Percentiles rank a stretch among this genome's conserved stretches.
phyloP scores from a whole-genome alignment of 92 coral and sea anemone genomes.

The Umimayanthus chanpuru region DNA sequence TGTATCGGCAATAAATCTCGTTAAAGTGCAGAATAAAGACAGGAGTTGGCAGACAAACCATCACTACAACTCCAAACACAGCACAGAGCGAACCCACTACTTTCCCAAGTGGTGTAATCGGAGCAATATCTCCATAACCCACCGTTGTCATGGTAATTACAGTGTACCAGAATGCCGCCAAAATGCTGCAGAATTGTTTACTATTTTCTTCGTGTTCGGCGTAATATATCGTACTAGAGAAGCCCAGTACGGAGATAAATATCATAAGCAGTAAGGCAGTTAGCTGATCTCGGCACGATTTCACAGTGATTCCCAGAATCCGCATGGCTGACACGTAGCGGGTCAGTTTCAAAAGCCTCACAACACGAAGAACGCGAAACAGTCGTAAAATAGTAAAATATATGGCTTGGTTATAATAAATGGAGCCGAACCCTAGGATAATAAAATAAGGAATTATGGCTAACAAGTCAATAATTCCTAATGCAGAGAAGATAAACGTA shows the following conservation, averaged over 20 bases:
- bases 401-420: constrained; percentile 61
- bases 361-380: constrained; percentile 76
- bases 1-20: constrained; percentile 72
- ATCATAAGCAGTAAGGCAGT: constrained; percentile 70
- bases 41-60: constrained; percentile 94
- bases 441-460: constrained; percentile 89
- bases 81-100: constrained; percentile 88
- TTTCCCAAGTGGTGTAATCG: constrained; percentile 79
- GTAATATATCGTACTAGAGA: constrained; percentile 75
- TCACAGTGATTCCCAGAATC: constrained; percentile 84
- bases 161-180: constrained; percentile 92
- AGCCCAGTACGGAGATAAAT: constrained; percentile 68
- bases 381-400: constrained; percentile 77
- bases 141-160: constrained; percentile 96
- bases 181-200: constrained; percentile 80
- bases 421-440: constrained; percentile 48
- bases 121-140: constrained; percentile 90
- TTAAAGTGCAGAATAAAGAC: constrained; percentile 87
- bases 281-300: constrained; percentile 80
- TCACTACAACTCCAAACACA: constrained; percentile 80
- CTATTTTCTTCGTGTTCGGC: constrained; percentile 69
- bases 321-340: constrained; percentile 91
- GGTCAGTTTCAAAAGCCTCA: constrained; percentile 85
- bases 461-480: constrained; percentile 83
- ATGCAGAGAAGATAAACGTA: constrained; percentile 66